Percentiles rank a stretch among this genome's conserved stretches.
phyloP scores from a whole-genome alignment of 2,797 vertebrate genomes.

The Micromesistius poutassou region DNA sequence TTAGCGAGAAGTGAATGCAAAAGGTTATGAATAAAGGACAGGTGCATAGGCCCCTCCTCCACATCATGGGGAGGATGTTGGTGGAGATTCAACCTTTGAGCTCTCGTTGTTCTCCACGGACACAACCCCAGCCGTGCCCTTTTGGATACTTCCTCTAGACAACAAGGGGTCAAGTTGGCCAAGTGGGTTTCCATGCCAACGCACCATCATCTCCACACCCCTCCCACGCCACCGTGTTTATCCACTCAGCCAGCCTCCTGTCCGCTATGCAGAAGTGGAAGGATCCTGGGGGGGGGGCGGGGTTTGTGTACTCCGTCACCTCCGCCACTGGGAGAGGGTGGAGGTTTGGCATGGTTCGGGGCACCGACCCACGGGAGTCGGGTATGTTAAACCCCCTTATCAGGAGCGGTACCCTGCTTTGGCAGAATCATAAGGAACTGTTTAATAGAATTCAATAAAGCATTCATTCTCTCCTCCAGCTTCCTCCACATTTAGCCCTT shows the following conservation, averaged over 20 bases:
- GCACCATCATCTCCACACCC: constrained; percentile 49
- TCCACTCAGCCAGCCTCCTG: constrained; percentile 40
- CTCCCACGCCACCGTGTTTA: constrained; percentile 30
- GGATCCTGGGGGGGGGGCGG: constrained; percentile 27
- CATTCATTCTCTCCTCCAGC: constrained; percentile 25
- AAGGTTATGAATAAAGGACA: constrained; percentile 14
- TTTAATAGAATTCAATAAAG: constrained; percentile 3
- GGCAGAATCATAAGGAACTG: constrained; percentile 31
- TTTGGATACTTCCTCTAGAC: constrained; percentile 52
- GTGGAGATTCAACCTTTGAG: constrained; percentile 62
- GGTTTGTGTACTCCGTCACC: constrained; percentile 69
- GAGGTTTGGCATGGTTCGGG: constrained; percentile 63
- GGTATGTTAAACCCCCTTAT: constrained; percentile 42
- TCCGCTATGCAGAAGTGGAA: constrained; percentile 43
- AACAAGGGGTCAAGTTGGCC: constrained; percentile 68
- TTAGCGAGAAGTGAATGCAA: constrained; percentile 15
- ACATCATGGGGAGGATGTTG: constrained; percentile 59
- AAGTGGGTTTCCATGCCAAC: constrained; percentile 53
- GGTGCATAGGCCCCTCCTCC: constrained; percentile 12
- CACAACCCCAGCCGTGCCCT: constrained; percentile 57
- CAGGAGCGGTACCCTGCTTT: constrained; percentile 36
- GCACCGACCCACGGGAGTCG: constrained; percentile 49
- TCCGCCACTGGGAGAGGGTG: constrained; percentile 55
- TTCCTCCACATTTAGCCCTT: constrained; percentile 21
- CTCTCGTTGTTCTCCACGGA: constrained; percentile 66